phyloP scores from a whole-genome alignment of 37 sponge, comb jelly and placozoan species.

The Lycopodina hypogea region DNA sequence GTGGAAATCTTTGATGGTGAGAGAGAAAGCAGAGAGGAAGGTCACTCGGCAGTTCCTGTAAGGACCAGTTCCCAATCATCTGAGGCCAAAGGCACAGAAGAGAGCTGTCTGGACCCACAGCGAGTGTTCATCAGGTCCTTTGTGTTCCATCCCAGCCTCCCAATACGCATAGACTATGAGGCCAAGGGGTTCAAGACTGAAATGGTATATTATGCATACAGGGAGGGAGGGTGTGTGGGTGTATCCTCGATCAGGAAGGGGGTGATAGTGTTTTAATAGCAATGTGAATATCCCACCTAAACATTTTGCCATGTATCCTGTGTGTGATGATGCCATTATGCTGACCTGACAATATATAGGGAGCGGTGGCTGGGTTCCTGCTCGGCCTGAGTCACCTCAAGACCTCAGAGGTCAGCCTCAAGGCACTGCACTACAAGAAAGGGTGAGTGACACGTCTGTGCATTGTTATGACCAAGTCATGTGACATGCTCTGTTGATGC shows the following conservation, averaged over 20 bases:
- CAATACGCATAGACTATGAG: slow-evolving; percentile 89
- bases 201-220: slow-evolving; percentile 21
- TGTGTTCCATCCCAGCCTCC: slow-evolving; percentile 88
- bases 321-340: not conserved
- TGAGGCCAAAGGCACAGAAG: too few relatives aligned
- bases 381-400: slow-evolving; percentile 85
- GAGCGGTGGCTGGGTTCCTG: slow-evolving; percentile 78
- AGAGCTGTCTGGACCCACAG: not conserved
- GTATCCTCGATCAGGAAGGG: too few relatives aligned
- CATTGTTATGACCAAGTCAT: too few relatives aligned
- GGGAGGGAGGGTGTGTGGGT: not conserved
- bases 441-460: slow-evolving; percentile 53
- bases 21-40: not conserved
- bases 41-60: not conserved
- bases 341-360: slow-evolving; percentile 49
- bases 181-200: slow-evolving; percentile 75
- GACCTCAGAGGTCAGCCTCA: slow-evolving; percentile 81
- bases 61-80: too few relatives aligned
- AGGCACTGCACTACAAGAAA: slow-evolving; percentile 67
- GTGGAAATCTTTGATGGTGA: not conserved
- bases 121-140: slow-evolving; percentile 65
- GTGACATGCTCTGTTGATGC: not conserved
- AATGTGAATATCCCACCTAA: too few relatives aligned
- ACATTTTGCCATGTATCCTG: too few relatives aligned
- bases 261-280: too few relatives aligned